Base-by-base conservation (phyloP, 2,888 invertebrate genomes). In the Taenaris catops region DNA sequence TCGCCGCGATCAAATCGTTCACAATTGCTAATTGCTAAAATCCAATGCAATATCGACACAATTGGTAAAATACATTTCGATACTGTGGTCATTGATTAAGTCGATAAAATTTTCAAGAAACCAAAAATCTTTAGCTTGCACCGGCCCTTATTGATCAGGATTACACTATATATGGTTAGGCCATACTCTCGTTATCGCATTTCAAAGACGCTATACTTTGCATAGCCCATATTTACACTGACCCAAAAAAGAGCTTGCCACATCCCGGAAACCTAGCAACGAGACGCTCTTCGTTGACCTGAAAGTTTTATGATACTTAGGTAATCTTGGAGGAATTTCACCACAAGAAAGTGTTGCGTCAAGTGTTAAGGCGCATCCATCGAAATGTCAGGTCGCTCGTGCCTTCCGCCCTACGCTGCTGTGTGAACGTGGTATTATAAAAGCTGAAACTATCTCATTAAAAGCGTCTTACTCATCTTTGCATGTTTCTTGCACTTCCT, bases 341-440 rank as follows among this genome's bases (percentile, higher is more conserved):
- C 38, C 45, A 46, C 32, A 49, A 45, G 50, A 51, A 49, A 49
- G 45, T 36, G 49, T 54, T 62, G 52, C 55, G 48, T 58, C 48
- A 58, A 54, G 57, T 59, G 42, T 48, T 48, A 55, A 53, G 54
- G 65, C 63, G 62, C 70, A 65, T 68, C 67, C 58, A 46, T 44
- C 53, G 49, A 59, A 63, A 61, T 62, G 62, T 41, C 61, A 51
- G 57, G 61, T 55, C 60, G 52, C 53, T 50, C 56, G 57, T 61
- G 57, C 48, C 60, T 59, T 59, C 57, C 61, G 55, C 55, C 53
- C 53, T 38, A 29, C 42, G 37, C 48, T 39, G 28, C 58, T 61
- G 60, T 70, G 70, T 58, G 70, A 75, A 64, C 69, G 59, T 58
- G 66, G 58, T 65, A 68, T 71, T 71, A 49, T 34, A 38, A 36